Evolutionary conservation across 2,888 invertebrate genomes (phyloP), one percentile per base, ranked within the genome.

Genomic region (Cremastobaeus sp.): DNA sequence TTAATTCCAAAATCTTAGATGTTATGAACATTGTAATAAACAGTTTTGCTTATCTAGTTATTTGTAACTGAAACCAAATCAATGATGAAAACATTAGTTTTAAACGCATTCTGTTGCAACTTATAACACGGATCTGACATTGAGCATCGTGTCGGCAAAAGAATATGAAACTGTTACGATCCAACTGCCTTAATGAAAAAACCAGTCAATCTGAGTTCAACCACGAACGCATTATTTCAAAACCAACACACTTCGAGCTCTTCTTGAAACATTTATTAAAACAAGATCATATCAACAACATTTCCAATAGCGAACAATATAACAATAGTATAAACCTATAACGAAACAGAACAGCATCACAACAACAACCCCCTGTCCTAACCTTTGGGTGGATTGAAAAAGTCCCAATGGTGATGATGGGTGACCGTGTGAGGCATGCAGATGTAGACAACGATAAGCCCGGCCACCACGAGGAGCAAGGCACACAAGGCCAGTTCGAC

Each of bases 371-470:
- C 25, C 43, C 18, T 12, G 43, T 48, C 14, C 64, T 69, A 74
- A 43, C 74, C 71, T 78, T 92, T 92, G 5, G 95, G 95, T 8
- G 95, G 95, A 89, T 95, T 95, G 81, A 95, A 94, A 86, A 93
- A 95, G 86, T 95, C 95, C 95, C 95, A 95, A 81, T 95, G 95
- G 85, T 95, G 94, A 85, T 95, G 94, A 77, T 94, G 91, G 48
- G 92, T 92, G 60, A 92, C 91, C 72, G 89, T 89, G 48, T 89
- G 89, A 73, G 92, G 91, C 76, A 92, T 92, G 71, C 93, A 92
- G 69, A 93, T 90, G 50, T 94, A 92, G 76, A 95, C 90, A 87
- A 96, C 90, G 74, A 96, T 90, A 69, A 96, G 89, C 11, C 93
- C 94, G 50, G 94, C 93, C 30, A 96, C 91, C 74, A 96, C 89